Base-by-base conservation (phyloP, 2,888 invertebrate genomes). In the Idaea dimidiata region DNA sequence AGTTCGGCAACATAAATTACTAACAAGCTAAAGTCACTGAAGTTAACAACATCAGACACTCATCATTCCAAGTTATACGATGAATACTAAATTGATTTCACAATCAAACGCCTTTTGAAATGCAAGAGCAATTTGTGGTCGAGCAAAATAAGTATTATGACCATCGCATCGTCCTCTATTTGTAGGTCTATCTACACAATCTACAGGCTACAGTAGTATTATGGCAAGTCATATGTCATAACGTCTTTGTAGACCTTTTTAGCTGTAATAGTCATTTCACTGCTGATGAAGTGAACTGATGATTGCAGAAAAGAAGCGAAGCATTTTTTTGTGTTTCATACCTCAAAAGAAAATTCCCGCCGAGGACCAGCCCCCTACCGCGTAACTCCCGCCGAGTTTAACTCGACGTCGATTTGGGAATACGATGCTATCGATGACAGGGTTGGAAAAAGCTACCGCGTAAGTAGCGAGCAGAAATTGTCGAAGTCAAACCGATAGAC, bases 41-140 rank as follows among this genome's bases (percentile, higher is more conserved):
- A 43, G 7, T 43, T 7, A 43, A 43, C 14, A 43, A 14, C 10
- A 43, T 43, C 43, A 43, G 43, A 43, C 14, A 43, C 14, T 43
- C 43, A 14, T 24, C 24, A 24, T 24, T 24, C 24, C 3, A 24
- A 24, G 14, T 8, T 33, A 33, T 43, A 10, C 1, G 43, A 14
- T 43, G 10, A 43, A 43, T 43, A 56, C 54, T 58, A 24, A 18
- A 57, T 57, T 57, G 57, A 57, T 24, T 31, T n/a, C 1, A 24
- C 10, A 43, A 10, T 43, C 10, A 43, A 43, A 14, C 43, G 43
- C 43, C 43, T 43, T 43, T 43, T 43, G 10, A 43, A 43, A 43
- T 43, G 8, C 14, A 43, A 43, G 43, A 43, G 43, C 43, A 43
- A 43, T 43, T n/a, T 4, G 43, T 43, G 43, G 43, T 10, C 10